Base-by-base conservation (phyloP, 2,113 vertebrate genomes). In the Osmerus mordax region DNA sequence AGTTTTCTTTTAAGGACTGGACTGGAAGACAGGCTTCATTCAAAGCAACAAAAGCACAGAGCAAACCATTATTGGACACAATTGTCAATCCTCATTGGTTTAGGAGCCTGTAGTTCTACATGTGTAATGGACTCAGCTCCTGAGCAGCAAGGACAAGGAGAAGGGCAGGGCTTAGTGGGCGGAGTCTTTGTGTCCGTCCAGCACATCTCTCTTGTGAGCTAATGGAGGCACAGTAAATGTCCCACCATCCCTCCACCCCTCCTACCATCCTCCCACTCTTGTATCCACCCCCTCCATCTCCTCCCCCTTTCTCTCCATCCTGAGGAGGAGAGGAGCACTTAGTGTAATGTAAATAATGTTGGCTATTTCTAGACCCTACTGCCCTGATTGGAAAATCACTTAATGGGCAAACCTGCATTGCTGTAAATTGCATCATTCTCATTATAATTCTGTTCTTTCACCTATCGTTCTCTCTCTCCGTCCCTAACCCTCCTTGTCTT, bases 261-360 rank as follows among this genome's bases (percentile, higher is more conserved):
- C 58, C 19, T 19, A 28, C 53, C 25, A 12, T 54, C 21, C 23
- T 3, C 53, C 53, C 7, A 64, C 32, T 21, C 74, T 47, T 47
- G 41, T 36, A 36, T 5, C 32, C 32, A 7, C 73, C 29, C 9
- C 13, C 32, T 65, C 32, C 36, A 29, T 32, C 28, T 52, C 25
- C 47, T 2, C 36, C 64, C 55, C 58, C 59, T 51, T n/a, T n/a
- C 29, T 21, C 52, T 64, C 71, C 19, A 47, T 74, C 59, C 32
- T 59, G 67, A 19, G 19, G 59, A 80, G 83, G 77, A 84, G 73
- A 70, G 67, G 54, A 81, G 81, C 86, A 86, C 87, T 87, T 88
- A 83, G 79, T 82, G 79, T 83, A 84, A 90, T 84, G 77, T 79
- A 70, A 87, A 67, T 83, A 82, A 74, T 68, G 0, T 70, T 41